phyloP scores from a whole-genome alignment of 2,888 invertebrate genomes.

The Sthenelais limicola region DNA sequence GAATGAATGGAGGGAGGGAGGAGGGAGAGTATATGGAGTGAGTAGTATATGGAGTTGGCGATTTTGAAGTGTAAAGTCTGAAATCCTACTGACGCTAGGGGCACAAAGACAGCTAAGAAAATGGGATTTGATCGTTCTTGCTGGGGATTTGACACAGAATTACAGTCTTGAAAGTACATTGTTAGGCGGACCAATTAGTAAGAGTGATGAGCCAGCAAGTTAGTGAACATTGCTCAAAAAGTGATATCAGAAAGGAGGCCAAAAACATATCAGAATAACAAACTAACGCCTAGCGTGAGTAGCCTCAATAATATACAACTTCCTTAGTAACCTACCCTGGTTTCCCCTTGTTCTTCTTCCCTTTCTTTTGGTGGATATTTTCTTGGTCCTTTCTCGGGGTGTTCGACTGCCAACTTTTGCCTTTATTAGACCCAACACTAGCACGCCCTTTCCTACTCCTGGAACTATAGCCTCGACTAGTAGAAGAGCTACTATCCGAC shows the following conservation, averaged over 20 bases:
- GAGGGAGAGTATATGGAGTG: too few species aligned
- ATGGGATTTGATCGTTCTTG: not conserved
- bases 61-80: too few species aligned
- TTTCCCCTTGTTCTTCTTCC: slow-evolving; percentile 32
- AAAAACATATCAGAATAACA: not conserved
- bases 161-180: not conserved
- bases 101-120: too few species aligned
- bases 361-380: slow-evolving; percentile 9
- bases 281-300: too few species aligned
- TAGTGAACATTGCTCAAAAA: not conserved
- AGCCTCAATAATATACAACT: not conserved
- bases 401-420: slow-evolving; percentile 1
- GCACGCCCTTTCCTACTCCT: slow-evolving; percentile 1
- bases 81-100: not conserved
- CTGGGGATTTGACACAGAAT: not conserved
- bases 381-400: slow-evolving; percentile 13
- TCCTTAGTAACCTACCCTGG: slow-evolving; percentile 9
- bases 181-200: too few species aligned
- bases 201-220: too few species aligned
- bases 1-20: too few species aligned
- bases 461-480: slow-evolving; percentile 12
- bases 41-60: too few species aligned
- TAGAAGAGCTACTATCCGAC: slow-evolving; percentile 12
- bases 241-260: not conserved
- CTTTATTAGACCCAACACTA: not conserved